A percentile compares a stretch with the other conserved stretches of the same genome.
phyloP scores from a whole-genome alignment of 2,797 vertebrate genomes.

The Phalloptychus januarius region DNA sequence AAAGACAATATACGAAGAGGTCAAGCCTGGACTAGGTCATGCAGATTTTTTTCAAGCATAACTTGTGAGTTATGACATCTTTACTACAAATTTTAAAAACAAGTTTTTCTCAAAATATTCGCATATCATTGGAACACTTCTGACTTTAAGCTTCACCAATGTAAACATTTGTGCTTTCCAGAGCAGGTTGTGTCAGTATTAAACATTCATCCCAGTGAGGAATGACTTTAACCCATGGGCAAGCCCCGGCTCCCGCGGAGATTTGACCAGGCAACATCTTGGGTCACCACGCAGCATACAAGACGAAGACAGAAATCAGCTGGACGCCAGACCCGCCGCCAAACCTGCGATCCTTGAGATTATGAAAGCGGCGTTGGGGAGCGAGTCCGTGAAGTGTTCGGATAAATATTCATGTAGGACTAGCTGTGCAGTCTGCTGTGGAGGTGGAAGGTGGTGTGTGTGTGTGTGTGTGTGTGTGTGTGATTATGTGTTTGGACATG shows the following conservation, averaged over 20 bases:
- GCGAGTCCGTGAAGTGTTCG: slow-evolving; percentile 55
- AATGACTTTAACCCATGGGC: slow-evolving; percentile 28
- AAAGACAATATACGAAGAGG: not conserved
- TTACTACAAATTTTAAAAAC: not conserved
- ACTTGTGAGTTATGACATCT: not conserved
- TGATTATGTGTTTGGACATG: slow-evolving; percentile 60
- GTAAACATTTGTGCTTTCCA: not conserved
- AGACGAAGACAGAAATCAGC: slow-evolving; percentile 48
- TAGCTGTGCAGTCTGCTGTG: slow-evolving; percentile 66
- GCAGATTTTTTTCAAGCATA: not conserved
- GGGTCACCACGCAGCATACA: slow-evolving; percentile 42
- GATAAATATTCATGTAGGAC: slow-evolving; percentile 69
- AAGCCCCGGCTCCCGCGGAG: slow-evolving; percentile 29
- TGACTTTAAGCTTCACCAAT: slow-evolving; percentile 16
- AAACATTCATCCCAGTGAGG: slow-evolving; percentile 32
- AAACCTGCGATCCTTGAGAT: slow-evolving; percentile 33
- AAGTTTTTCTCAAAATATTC: not conserved
- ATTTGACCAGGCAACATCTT: slow-evolving; percentile 36
- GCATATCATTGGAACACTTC: not conserved
- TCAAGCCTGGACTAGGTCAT: not conserved
- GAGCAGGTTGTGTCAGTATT: slow-evolving; percentile 19
- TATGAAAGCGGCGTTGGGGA: slow-evolving; percentile 32
- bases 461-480: slow-evolving; percentile 22
- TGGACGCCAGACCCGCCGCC: slow-evolving; percentile 32
- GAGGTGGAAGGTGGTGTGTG: slow-evolving; percentile 64